Evolutionary conservation across 2,113 vertebrate species (phyloP).

Genomic region (human): DNA sequence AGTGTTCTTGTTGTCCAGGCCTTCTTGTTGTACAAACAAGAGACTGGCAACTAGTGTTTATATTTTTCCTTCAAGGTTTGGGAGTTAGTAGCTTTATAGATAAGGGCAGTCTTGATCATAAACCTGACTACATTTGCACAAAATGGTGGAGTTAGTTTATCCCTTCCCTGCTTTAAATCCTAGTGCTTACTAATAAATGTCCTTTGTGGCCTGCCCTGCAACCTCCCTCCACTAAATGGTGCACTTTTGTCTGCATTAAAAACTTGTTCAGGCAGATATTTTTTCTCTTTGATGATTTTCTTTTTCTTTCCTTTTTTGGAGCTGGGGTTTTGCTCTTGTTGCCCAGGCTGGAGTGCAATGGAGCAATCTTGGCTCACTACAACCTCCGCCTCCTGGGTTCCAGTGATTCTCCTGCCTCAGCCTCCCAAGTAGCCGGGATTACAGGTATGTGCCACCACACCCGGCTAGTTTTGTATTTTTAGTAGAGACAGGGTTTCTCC

Average conservation of each 20-base stretch:
- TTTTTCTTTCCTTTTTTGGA: too few species aligned
- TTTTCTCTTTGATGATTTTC: background rate
- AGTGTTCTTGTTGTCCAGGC: background rate
- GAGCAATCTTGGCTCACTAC: too few species aligned
- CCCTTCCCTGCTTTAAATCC: background rate
- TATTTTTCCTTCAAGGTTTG: background rate
- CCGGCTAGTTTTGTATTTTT: too few species aligned
- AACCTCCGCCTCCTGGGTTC: too few species aligned
- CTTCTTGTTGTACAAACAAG: background rate
- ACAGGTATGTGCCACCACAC: too few species aligned
- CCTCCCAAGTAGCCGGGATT: too few species aligned
- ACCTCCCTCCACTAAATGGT: background rate
- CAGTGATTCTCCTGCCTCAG: too few species aligned
- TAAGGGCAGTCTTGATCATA: background rate
- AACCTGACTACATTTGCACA: background rate
- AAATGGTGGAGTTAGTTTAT: background rate
- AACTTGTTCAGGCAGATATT: background rate
- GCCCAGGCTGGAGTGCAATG: too few species aligned
- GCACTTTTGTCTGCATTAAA: background rate
- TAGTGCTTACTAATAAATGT: background rate
- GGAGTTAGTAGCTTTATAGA: background rate
- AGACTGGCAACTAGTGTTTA: background rate
- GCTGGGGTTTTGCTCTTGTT: too few species aligned
- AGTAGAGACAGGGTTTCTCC: too few species aligned
- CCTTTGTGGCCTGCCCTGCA: background rate